A percentile compares a stretch with the other conserved stretches of the same genome.
Conservation (phyloP, 2,888 invertebrate genomes). For the Pristionchus fissidentatus region DNA sequence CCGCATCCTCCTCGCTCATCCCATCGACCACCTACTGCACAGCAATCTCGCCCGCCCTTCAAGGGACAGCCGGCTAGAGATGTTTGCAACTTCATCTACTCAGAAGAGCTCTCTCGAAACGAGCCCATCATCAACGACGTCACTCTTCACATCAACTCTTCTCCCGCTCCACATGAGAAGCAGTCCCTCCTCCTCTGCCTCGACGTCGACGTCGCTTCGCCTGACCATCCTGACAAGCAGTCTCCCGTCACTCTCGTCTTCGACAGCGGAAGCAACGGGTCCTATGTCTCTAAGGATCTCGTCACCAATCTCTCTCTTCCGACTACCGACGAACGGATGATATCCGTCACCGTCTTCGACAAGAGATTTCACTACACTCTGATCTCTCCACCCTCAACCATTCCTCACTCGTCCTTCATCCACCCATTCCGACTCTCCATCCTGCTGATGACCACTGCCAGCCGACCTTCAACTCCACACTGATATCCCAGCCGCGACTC, state of each 20-base stretch:
- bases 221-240: background rate
- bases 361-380: too few species aligned
- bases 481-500: too few species aligned
- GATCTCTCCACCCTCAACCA: too few species aligned
- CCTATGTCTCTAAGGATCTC: background rate
- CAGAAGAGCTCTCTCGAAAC: background rate
- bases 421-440: too few species aligned
- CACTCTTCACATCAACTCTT: conserved; percentile 21
- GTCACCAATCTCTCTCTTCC: background rate
- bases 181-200: background rate
- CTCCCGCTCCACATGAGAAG: background rate
- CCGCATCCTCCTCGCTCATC: background rate
- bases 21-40: background rate
- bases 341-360: background rate
- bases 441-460: too few species aligned
- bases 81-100: background rate
- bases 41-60: background rate
- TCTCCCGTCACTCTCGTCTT: background rate
- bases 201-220: background rate
- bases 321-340: background rate
- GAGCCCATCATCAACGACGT: background rate
- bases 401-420: too few species aligned
- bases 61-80: background rate
- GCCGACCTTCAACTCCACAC: too few species aligned
- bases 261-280: background rate